Evolutionary conservation across 53 echinoderm and acorn worm species (phyloP).

Genomic region (Mesocentrotus franciscanus): DNA sequence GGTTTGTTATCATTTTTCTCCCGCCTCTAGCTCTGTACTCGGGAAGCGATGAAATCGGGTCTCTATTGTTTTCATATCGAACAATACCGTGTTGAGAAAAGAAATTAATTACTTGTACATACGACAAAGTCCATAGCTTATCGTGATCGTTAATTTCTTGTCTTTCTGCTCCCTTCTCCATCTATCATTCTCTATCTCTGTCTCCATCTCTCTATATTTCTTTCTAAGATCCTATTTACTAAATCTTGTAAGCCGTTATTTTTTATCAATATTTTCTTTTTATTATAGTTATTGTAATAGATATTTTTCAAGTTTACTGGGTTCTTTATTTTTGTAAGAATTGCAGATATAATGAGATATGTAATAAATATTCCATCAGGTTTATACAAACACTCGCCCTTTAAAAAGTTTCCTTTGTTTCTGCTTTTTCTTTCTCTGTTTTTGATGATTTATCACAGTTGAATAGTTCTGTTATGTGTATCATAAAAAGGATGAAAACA

Average conservation of each 20-base stretch:
- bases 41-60: background rate
- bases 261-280: too few species aligned
- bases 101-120: background rate
- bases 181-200: background rate
- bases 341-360: too few species aligned
- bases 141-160: background rate
- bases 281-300: too few species aligned
- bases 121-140: background rate
- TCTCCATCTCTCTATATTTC: background rate
- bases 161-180: background rate
- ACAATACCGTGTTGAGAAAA: background rate
- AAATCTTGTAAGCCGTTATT: background rate
- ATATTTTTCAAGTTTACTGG: too few species aligned
- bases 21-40: background rate
- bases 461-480: too few species aligned
- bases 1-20: background rate
- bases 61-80: background rate
- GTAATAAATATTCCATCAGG: too few species aligned
- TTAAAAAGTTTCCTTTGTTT: too few species aligned
- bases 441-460: too few species aligned
- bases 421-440: too few species aligned
- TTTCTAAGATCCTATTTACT: background rate
- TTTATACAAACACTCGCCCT: too few species aligned
- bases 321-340: too few species aligned
- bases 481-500: too few species aligned